These are phyloP conservation scores for Toxotes lorentzi DNA, from an alignment of 2,797 vertebrate genomes.

Conservation along the genomic window DNA sequence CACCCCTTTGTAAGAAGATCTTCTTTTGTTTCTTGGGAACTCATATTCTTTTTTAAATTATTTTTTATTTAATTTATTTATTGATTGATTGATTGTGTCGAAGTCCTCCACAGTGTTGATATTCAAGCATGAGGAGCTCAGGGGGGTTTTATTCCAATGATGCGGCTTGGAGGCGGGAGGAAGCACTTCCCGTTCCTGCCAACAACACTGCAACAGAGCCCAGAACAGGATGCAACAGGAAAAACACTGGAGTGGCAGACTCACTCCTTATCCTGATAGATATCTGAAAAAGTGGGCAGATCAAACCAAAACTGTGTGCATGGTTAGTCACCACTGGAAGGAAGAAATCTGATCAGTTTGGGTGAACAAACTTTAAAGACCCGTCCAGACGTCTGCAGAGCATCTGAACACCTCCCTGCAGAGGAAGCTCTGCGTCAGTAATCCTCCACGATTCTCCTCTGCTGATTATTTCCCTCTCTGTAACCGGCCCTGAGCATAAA, in stretches of 20 bases:
- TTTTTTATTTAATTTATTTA: no score
- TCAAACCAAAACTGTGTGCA: not conserved
- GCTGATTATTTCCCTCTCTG: conserved; percentile 18
- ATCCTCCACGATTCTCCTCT: conserved; percentile 12
- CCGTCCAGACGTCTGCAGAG: not conserved
- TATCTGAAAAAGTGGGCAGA: not conserved
- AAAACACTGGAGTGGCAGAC: no score
- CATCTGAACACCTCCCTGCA: not conserved
- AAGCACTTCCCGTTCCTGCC: no score
- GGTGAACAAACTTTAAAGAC: not conserved
- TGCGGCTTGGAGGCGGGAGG: no score
- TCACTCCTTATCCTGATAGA: not conserved
- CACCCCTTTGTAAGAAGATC: no score
- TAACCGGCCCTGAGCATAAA: conserved; percentile 21
- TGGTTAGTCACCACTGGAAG: not conserved
- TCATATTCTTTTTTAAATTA: no score
- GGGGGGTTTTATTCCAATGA: no score
- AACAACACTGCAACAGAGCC: not conserved
- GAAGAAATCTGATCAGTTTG: not conserved
- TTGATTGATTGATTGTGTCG: no score
- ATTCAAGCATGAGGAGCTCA: no score
- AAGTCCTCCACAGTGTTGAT: no score
- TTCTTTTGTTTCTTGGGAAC: no score
- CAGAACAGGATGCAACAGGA: not conserved
- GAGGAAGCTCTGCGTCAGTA: not conserved